Percentiles rank a stretch among this genome's conserved stretches.
Conservation (phyloP, 1,140 invertebrate genomes). For the Orchesella cincta region DNA sequence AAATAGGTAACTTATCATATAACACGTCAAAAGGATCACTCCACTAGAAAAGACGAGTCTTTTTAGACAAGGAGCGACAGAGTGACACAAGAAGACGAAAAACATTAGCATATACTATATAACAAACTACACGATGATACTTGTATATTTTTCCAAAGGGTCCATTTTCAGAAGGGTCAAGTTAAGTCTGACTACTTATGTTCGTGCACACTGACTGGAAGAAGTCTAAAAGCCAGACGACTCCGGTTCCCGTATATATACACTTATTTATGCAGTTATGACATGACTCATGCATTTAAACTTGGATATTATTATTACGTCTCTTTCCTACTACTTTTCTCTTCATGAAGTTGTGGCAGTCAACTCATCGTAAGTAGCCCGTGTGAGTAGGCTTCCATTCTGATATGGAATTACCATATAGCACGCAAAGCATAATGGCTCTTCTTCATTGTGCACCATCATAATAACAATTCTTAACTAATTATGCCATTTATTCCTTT, state of each 20-base stretch:
- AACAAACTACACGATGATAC: too few relatives aligned
- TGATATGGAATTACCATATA: not conserved
- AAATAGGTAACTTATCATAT: conserved; percentile 14
- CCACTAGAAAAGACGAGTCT: not conserved
- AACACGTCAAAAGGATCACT: not conserved
- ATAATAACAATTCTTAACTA: conserved; percentile 19
- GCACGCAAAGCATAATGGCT: not conserved
- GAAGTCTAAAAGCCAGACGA: too few relatives aligned
- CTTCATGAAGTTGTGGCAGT: too few relatives aligned
- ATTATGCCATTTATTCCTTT: conserved; percentile 5
- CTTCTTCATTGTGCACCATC: not conserved
- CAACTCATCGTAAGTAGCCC: too few relatives aligned
- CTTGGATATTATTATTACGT: not conserved
- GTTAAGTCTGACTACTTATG: too few relatives aligned
- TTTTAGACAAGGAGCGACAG: not conserved
- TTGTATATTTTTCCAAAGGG: too few relatives aligned
- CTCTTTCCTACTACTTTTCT: too few relatives aligned
- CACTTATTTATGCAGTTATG: not conserved
- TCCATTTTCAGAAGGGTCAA: too few relatives aligned
- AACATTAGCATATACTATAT: not conserved
- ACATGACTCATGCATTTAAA: not conserved
- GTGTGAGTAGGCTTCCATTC: too few relatives aligned
- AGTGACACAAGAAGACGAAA: not conserved
- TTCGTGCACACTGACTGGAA: not conserved
- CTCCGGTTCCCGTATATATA: too few relatives aligned